These are phyloP conservation scores for Phataginus tetradactyla DNA, from an alignment of 2,797 vertebrate genomes.

Conservation along the genomic window DNA sequence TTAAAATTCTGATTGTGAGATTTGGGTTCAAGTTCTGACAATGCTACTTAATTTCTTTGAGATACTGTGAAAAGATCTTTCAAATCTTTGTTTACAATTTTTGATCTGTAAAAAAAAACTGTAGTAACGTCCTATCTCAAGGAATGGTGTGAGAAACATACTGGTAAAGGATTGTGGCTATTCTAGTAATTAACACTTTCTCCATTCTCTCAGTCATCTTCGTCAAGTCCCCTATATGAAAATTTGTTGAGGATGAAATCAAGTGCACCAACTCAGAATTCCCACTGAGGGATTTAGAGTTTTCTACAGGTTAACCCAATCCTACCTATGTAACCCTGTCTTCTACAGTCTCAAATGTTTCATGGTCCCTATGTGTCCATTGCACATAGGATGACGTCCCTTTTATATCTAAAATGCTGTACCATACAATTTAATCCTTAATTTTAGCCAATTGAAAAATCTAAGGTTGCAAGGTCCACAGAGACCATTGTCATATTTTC, in stretches of 20 bases:
- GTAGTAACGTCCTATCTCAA: neutral
- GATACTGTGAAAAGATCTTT: neutral
- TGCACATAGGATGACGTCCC: neutral
- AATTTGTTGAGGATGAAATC: neutral
- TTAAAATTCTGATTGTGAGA: neutral
- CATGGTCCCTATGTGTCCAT: fast-evolving
- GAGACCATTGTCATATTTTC: neutral
- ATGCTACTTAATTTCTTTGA: neutral
- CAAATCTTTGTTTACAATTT: neutral
- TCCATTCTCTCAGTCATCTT: neutral
- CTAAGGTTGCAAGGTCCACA: neutral
- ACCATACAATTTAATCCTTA: neutral
- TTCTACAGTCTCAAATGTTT: neutral
- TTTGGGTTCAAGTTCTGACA: neutral
- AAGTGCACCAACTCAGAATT: neutral
- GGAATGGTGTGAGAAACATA: neutral
- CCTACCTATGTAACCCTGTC: neutral
- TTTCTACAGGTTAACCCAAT: neutral
- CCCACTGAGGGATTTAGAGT: neutral
- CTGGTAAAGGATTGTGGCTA: neutral
- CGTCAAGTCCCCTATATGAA: neutral
- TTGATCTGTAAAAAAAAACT: neutral
- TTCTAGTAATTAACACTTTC: neutral
- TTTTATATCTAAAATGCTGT: neutral
- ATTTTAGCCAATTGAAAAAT: neutral